A percentile compares a stretch with the other conserved stretches of the same genome.
phyloP scores from a whole-genome alignment of 2,888 invertebrate genomes.

The Eristalis arbustorum region DNA sequence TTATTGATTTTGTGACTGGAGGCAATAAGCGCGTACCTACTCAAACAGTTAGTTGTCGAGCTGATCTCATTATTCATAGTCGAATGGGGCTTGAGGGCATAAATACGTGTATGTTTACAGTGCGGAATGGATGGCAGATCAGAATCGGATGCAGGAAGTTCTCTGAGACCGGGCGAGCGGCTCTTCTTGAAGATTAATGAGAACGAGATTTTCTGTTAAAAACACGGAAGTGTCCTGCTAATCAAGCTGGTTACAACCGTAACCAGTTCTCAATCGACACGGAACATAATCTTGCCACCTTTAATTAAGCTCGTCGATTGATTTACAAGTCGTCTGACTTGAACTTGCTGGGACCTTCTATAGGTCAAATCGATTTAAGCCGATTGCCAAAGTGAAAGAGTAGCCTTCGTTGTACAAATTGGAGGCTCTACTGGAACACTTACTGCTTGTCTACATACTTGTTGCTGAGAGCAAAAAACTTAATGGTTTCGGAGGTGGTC shows the following conservation, averaged over 20 bases:
- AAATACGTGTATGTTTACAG: not conserved
- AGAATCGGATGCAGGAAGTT: not conserved
- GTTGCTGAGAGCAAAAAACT: no score
- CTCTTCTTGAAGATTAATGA: not conserved
- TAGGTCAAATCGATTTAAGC: no score
- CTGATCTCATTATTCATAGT: conserved; percentile 25
- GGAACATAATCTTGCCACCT: not conserved
- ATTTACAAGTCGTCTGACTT: no score
- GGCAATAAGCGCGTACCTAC: conserved; percentile 4
- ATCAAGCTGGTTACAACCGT: not conserved
- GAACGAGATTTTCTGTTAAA: not conserved
- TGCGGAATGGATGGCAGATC: not conserved
- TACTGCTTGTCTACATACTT: no score
- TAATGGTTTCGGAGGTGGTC: no score
- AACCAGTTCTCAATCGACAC: not conserved
- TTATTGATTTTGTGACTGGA: not conserved
- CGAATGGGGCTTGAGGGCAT: not conserved
- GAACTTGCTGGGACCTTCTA: no score
- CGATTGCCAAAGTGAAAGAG: no score
- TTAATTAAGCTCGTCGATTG: not conserved
- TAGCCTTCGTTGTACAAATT: no score
- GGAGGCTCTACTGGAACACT: no score
- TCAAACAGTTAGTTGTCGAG: conserved; percentile 6
- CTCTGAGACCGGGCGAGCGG: not conserved
- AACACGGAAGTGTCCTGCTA: not conserved